A percentile compares a stretch with the other conserved stretches of the same genome.
phyloP scores from a whole-genome alignment of 2,113 vertebrate genomes.

The Colaptes auratus region DNA sequence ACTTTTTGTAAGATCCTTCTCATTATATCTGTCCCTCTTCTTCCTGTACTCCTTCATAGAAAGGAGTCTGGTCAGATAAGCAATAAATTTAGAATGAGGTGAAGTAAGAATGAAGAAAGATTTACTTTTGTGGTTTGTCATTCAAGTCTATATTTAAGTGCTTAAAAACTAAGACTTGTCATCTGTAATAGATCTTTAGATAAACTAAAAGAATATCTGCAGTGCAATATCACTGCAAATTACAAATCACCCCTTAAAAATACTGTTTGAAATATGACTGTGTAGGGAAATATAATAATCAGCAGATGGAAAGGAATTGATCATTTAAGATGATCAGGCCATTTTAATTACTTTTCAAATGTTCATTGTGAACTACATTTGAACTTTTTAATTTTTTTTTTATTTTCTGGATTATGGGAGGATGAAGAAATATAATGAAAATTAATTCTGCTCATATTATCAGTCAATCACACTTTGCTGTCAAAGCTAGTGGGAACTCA shows the following conservation, averaged over 20 bases:
- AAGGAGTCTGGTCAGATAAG: not conserved
- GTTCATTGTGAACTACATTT: not conserved
- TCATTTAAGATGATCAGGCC: not conserved
- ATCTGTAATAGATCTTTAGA: slow-evolving; percentile 9
- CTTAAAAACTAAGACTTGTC: not conserved
- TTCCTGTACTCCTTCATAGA: not conserved
- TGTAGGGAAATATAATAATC: not conserved
- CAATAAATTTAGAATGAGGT: slow-evolving; percentile 14
- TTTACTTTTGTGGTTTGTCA: slow-evolving; percentile 29
- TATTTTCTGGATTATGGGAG: not conserved
- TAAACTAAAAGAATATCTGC: not conserved
- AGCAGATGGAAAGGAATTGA: not conserved
- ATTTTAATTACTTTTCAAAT: not conserved
- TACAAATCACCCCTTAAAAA: not conserved
- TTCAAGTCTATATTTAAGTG: slow-evolving; percentile 38
- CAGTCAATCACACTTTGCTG: not conserved
- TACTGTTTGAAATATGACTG: not conserved
- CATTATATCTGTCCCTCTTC: not conserved
- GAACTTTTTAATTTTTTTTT: not conserved
- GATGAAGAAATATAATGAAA: not conserved
- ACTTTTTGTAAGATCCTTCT: not conserved
- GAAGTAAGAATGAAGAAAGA: slow-evolving; percentile 46
- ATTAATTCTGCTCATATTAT: not conserved
- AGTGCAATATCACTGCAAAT: not conserved
- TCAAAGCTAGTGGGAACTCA: not conserved